Percentiles rank a stretch among this genome's conserved stretches.
Conservation (phyloP, 2,888 invertebrate species). For the Calephelis perditalis region DNA sequence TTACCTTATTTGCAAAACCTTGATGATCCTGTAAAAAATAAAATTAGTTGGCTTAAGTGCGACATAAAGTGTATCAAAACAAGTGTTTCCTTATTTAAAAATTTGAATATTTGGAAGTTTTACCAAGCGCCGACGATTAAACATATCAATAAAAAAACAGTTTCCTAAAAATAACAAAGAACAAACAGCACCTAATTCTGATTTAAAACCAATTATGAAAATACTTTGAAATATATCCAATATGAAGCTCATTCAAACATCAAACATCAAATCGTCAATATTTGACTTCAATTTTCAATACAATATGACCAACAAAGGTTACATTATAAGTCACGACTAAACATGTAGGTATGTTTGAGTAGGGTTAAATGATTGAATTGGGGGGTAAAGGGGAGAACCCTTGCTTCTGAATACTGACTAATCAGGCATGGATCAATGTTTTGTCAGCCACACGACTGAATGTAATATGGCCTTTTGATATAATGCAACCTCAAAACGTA, state of each 20-base stretch:
- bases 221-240: background rate
- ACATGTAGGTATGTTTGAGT: background rate
- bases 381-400: background rate
- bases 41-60: too few relatives aligned
- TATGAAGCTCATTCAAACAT: background rate
- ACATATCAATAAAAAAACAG: too few relatives aligned
- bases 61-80: too few relatives aligned
- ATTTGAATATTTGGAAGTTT: too few relatives aligned
- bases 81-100: too few relatives aligned
- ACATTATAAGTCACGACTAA: conserved; percentile 4
- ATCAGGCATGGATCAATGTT: conserved; percentile 53
- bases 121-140: too few relatives aligned
- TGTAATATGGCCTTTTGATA: conserved; percentile 6
- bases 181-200: too few relatives aligned
- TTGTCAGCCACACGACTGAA: conserved; percentile 45
- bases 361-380: conserved; percentile 9
- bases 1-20: too few relatives aligned
- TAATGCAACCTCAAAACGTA: background rate
- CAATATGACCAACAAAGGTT: conserved; percentile 6
- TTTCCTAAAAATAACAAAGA: too few relatives aligned
- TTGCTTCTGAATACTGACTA: conserved; percentile 30
- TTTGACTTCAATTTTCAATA: conserved; percentile 5
- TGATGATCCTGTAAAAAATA: too few relatives aligned
- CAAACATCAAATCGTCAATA: conserved; percentile 3
- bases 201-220: background rate